A percentile compares a stretch with the other conserved stretches of the same genome.
These are phyloP conservation scores for Pangasius mekongensis DNA, from an alignment of 2,797 vertebrate species.

Conservation along the genomic window DNA sequence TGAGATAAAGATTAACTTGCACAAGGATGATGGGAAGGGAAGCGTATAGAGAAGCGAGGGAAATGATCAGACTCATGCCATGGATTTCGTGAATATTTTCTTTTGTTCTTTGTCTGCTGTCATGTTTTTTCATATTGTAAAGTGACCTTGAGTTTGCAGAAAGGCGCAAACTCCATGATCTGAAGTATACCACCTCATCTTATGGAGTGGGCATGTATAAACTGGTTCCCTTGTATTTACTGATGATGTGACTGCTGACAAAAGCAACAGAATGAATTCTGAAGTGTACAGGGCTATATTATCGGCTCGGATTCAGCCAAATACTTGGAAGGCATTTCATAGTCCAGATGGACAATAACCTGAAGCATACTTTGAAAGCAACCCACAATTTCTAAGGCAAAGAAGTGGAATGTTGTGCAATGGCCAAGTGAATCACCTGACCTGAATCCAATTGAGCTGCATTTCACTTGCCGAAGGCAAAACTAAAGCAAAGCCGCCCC, in stretches of 20 bases:
- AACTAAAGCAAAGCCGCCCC: neutral
- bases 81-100: too few relatives aligned
- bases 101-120: too few relatives aligned
- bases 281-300: neutral
- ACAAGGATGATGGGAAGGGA: neutral
- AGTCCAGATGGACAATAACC: neutral
- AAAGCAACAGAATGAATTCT: neutral
- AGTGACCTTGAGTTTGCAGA: too few relatives aligned
- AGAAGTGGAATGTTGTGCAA: neutral
- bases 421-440: conserved; percentile 2
- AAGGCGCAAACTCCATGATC: neutral
- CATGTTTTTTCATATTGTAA: too few relatives aligned
- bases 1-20: neutral
- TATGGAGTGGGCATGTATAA: neutral
- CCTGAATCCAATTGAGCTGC: neutral
- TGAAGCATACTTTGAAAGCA: neutral
- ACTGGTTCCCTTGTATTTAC: neutral
- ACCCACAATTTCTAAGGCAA: neutral
- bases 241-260: neutral
- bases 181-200: neutral
- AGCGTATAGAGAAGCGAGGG: neutral
- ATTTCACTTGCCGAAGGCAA: neutral
- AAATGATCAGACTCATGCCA: neutral
- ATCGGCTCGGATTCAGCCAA: neutral
- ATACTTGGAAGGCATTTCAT: neutral